Evolutionary conservation across 1,140 invertebrate genomes (phyloP).

Genomic region (Hirudo medicinalis): DNA sequence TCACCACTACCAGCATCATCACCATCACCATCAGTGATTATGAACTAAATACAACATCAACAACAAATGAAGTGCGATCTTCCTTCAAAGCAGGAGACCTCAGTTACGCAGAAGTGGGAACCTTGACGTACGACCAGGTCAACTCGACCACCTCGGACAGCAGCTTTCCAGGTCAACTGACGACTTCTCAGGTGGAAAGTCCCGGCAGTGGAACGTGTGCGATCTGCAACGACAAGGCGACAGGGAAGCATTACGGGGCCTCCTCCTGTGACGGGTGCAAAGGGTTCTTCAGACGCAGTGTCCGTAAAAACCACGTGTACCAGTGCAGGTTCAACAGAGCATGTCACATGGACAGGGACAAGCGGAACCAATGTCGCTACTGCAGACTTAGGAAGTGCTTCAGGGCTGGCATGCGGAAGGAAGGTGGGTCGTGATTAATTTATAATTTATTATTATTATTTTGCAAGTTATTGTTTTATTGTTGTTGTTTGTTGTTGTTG

Average conservation of each 20-base stretch:
- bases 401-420: slow-evolving; percentile 93
- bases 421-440: slow-evolving; percentile 52
- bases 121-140: neutral
- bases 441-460: neutral
- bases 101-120: neutral
- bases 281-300: slow-evolving; percentile 84
- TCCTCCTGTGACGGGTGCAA: slow-evolving; percentile 86
- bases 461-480: neutral
- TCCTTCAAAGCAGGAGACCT: neutral
- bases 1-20: neutral
- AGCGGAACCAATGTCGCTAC: slow-evolving; percentile 81
- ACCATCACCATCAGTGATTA: neutral
- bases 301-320: slow-evolving; percentile 79
- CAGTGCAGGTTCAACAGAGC: slow-evolving; percentile 64
- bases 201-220: slow-evolving; percentile 51
- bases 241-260: slow-evolving; percentile 70
- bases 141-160: neutral
- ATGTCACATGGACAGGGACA: slow-evolving; percentile 86
- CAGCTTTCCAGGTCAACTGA: neutral
- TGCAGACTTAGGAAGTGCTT: slow-evolving; percentile 91
- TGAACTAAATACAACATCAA: neutral
- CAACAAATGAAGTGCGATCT: neutral
- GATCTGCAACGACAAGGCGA: slow-evolving; percentile 88
- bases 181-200: neutral
- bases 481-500: neutral